Percentiles rank a stretch among this genome's conserved stretches.
phyloP scores from a whole-genome alignment of 2,888 invertebrate species.

The Drosophila lutescens region DNA sequence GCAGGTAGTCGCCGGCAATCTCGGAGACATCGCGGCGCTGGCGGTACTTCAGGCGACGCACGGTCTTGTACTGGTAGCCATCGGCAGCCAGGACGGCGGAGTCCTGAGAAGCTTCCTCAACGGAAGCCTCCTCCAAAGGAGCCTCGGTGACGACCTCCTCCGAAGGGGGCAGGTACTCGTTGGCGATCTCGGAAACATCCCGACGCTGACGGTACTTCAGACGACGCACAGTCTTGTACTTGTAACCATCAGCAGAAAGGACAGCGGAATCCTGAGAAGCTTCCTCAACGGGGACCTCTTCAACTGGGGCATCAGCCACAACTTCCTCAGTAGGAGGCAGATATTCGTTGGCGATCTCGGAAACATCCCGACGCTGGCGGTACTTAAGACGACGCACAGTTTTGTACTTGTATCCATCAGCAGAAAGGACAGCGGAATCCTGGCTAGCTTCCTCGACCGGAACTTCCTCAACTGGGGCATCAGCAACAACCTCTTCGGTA shows the following conservation, averaged over 20 bases:
- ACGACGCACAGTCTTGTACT: conserved; percentile 68
- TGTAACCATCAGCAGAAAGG: conserved; percentile 68
- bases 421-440: not conserved
- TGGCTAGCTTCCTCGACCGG: conserved; percentile 35
- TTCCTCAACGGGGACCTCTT: not conserved
- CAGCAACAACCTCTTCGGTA: conserved; percentile 43
- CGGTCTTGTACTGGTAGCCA: conserved; percentile 70
- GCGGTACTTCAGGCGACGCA: conserved; percentile 63
- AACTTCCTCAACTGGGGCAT: conserved; percentile 43
- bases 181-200: conserved; percentile 66
- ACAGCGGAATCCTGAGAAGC: conserved; percentile 53
- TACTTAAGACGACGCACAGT: not conserved
- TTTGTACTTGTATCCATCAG: not conserved
- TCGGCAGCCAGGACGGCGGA: conserved; percentile 54
- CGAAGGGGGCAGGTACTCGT: conserved; percentile 68
- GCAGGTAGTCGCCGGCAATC: conserved; percentile 5
- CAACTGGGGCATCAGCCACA: not conserved
- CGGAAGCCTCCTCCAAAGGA: conserved; percentile 17
- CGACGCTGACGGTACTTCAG: conserved; percentile 71
- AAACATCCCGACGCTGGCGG: not conserved
- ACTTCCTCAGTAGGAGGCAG: not conserved
- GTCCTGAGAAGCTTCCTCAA: conserved; percentile 44
- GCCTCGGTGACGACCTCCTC: conserved; percentile 15
- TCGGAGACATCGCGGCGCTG: conserved; percentile 5
- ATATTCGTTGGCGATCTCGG: not conserved